These are phyloP conservation scores for Megaceryle torquata DNA, from an alignment of 2,113 vertebrate genomes.

Conservation along the genomic window DNA sequence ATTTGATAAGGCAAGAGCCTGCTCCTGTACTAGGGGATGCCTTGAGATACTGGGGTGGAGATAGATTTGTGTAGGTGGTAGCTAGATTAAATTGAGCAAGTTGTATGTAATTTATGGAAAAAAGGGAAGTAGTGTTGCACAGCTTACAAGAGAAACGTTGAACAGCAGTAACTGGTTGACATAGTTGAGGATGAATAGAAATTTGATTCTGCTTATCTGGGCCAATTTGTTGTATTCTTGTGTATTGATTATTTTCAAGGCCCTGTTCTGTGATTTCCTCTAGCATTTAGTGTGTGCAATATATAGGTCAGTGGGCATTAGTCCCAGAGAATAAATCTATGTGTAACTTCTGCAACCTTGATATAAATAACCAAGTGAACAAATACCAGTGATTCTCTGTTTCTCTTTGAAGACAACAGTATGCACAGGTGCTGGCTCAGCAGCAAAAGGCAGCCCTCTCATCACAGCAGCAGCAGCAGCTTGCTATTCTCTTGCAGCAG, in stretches of 20 bases:
- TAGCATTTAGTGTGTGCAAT: not conserved
- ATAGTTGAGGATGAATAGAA: not conserved
- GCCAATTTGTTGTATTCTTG: not conserved
- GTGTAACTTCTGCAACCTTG: not conserved
- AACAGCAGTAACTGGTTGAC: not conserved
- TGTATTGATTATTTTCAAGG: not conserved
- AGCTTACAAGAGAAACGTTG: not conserved
- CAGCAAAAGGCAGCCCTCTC: slow-evolving; percentile 93
- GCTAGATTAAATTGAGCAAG: not conserved
- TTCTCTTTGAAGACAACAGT: slow-evolving; percentile 87
- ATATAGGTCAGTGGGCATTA: not conserved
- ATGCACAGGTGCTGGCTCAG: slow-evolving; percentile 90
- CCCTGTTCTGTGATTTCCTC: not conserved
- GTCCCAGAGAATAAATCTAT: not conserved
- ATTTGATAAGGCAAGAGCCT: not conserved
- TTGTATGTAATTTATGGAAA: not conserved
- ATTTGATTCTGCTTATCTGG: not conserved
- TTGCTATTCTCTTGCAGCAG: slow-evolving; percentile 90
- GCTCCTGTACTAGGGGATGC: not conserved
- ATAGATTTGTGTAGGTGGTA: not conserved
- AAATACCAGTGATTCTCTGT: slow-evolving; percentile 19
- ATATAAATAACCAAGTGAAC: not conserved
- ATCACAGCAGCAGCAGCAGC: slow-evolving; percentile 92
- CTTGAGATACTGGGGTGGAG: not conserved
- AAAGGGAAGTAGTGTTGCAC: not conserved